A percentile compares a stretch with the other conserved stretches of the same genome.
These are phyloP conservation scores for Prochilodus magdalenae DNA, from an alignment of 2,113 vertebrate species.

Conservation along the genomic window DNA sequence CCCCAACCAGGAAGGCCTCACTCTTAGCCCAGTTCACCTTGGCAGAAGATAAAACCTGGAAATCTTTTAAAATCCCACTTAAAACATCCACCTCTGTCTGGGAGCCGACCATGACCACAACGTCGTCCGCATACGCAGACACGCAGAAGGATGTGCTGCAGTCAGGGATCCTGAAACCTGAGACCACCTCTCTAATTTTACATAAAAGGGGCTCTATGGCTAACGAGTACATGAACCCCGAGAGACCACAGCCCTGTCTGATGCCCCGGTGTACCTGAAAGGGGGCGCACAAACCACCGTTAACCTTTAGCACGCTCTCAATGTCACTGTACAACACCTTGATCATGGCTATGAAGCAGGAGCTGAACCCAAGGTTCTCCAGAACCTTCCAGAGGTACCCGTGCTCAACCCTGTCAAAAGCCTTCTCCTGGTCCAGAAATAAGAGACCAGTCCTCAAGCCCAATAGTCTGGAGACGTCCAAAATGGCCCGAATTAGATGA, in stretches of 20 bases:
- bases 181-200: neutral
- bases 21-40: too few species aligned
- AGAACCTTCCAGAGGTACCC: too few species aligned
- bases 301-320: neutral
- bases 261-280: neutral
- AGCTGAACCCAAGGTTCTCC: too few species aligned
- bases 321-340: neutral
- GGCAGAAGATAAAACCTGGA: too few species aligned
- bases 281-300: neutral
- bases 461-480: too few species aligned
- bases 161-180: neutral
- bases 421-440: too few species aligned
- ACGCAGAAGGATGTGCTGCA: neutral
- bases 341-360: neutral
- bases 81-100: neutral
- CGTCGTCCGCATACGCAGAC: constrained; percentile 14
- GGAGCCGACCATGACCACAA: neutral
- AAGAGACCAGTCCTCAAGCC: too few species aligned
- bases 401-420: too few species aligned
- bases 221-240: neutral
- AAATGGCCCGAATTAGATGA: too few species aligned
- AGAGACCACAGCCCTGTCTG: neutral
- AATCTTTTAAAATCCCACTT: neutral
- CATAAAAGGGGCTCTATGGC: too few species aligned
- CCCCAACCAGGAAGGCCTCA: too few species aligned